Evolutionary conservation across 1,140 invertebrate genomes (phyloP).

Genomic region (Lepidotrigona ventralis): DNA sequence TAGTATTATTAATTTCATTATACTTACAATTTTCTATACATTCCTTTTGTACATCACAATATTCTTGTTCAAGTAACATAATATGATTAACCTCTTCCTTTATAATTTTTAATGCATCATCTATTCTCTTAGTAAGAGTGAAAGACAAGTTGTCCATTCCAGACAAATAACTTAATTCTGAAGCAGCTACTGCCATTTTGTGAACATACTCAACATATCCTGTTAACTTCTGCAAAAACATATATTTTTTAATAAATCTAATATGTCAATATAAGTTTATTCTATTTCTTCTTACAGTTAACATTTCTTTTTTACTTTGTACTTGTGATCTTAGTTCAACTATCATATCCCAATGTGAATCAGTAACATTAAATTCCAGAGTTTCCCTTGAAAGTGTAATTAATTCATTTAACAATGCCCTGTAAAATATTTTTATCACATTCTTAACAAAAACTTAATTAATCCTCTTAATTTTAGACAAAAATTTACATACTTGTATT

Average conservation of each 20-base stretch:
- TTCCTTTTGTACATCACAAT: constrained; percentile 68
- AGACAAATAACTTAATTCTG: constrained; percentile 71
- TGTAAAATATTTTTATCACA: constrained; percentile 53
- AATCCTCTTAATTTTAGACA: neutral
- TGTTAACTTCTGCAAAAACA: constrained; percentile 68
- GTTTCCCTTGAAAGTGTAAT: constrained; percentile 72
- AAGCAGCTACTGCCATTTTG: constrained; percentile 73
- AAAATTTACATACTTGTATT: constrained; percentile 71
- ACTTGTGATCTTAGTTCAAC: constrained; percentile 68
- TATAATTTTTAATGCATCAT: constrained; percentile 71
- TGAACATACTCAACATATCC: constrained; percentile 73
- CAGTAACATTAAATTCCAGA: constrained; percentile 65
- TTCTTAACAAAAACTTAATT: neutral
- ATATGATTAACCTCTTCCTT: constrained; percentile 66
- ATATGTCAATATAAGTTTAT: neutral
- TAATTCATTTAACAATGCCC: constrained; percentile 66
- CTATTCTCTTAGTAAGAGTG: constrained; percentile 70
- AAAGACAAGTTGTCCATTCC: constrained; percentile 75
- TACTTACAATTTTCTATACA: constrained; percentile 63
- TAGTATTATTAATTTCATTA: constrained; percentile 2
- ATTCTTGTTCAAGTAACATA: constrained; percentile 69
- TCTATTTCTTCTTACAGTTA: constrained; percentile 60
- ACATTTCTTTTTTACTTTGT: constrained; percentile 68
- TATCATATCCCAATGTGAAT: constrained; percentile 73
- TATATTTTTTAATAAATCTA: neutral